phyloP scores from a whole-genome alignment of 1,140 invertebrate genomes.

The Laodelphax striatellus region DNA sequence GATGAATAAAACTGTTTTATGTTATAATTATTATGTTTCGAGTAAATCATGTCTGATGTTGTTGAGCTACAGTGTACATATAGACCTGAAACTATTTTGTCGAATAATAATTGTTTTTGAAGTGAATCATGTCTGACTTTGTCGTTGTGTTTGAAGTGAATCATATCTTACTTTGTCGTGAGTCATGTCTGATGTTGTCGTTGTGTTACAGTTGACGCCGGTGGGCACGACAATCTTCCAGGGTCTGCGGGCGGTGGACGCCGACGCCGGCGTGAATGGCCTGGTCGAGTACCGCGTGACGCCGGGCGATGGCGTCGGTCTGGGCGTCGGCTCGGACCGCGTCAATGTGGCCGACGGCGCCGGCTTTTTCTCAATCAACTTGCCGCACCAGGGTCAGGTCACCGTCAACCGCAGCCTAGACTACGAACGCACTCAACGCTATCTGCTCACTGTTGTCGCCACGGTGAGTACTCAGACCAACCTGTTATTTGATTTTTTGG shows the following conservation, averaged over 20 bases:
- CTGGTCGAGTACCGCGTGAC: conserved; percentile 70
- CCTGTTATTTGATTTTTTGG: neutral
- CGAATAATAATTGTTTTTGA: too few species aligned
- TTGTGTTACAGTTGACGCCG: conserved; percentile 56
- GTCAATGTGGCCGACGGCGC: conserved; percentile 64
- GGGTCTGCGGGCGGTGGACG: conserved; percentile 68
- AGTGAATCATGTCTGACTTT: too few species aligned
- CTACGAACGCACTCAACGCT: conserved; percentile 78
- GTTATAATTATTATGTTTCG: too few species aligned
- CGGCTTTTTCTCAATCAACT: conserved; percentile 69
- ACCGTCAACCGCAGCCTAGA: conserved; percentile 80
- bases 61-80: too few species aligned
- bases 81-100: too few species aligned
- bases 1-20: too few species aligned
- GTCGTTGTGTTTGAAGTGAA: conserved; percentile 13
- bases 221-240: conserved; percentile 79
- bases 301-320: conserved; percentile 37
- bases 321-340: conserved; percentile 37
- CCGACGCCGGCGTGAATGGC: conserved; percentile 76
- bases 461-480: conserved; percentile 53
- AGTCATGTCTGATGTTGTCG: neutral
- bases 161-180: too few species aligned
- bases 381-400: conserved; percentile 81
- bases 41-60: too few species aligned
- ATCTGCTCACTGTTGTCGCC: conserved; percentile 78